phyloP scores from a whole-genome alignment of 2,888 invertebrate genomes.

The Limnephilus lunatus region DNA sequence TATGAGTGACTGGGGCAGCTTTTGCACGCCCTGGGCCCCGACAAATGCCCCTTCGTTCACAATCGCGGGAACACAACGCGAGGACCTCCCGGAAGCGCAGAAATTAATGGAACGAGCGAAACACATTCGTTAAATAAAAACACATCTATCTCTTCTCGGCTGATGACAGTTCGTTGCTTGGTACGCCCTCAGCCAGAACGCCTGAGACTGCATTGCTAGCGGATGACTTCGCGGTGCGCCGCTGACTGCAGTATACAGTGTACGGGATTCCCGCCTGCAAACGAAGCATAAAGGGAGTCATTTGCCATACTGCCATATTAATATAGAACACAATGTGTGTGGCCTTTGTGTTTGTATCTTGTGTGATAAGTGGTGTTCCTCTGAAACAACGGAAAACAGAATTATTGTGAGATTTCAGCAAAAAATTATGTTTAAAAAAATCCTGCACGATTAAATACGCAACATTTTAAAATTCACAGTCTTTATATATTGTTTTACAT shows the following conservation, averaged over 20 bases:
- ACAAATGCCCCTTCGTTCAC: neutral
- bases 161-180: neutral
- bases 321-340: neutral
- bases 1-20: neutral
- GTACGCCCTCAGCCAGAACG: constrained; percentile 8
- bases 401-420: too few species aligned
- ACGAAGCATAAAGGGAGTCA: constrained; percentile 48
- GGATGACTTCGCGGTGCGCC: neutral
- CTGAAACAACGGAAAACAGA: neutral
- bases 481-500: too few species aligned
- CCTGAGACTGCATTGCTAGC: neutral
- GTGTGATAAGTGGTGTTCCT: neutral
- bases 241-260: neutral
- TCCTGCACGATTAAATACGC: too few species aligned
- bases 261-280: constrained; percentile 36
- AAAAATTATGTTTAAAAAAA: too few species aligned
- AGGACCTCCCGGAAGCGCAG: constrained; percentile 55
- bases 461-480: too few species aligned
- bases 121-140: constrained; percentile 54
- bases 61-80: constrained; percentile 30
- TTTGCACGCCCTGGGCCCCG: neutral
- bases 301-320: neutral
- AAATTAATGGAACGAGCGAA: constrained; percentile 59
- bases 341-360: neutral
- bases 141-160: constrained; percentile 28